phyloP scores from a whole-genome alignment of 1,140 invertebrate species.

The Aleiodes sp. region DNA sequence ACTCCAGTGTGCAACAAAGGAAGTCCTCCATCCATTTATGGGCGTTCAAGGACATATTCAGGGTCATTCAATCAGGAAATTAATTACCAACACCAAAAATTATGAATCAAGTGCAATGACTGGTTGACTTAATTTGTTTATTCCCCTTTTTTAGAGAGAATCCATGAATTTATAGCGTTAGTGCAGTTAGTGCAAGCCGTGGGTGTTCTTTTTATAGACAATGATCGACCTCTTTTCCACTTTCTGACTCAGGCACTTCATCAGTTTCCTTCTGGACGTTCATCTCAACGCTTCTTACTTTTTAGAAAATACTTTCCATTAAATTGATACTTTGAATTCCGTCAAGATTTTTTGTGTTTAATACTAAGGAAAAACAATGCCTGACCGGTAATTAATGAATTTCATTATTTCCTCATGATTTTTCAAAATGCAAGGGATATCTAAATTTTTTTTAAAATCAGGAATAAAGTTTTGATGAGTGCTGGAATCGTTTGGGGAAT shows the following conservation, averaged over 20 bases:
- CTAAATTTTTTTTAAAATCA: conserved; percentile 31
- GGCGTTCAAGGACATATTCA: not conserved
- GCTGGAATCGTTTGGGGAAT: conserved; percentile 45
- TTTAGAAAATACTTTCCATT: conserved; percentile 39
- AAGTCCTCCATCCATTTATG: not conserved
- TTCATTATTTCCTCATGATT: not conserved
- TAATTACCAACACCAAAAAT: not conserved
- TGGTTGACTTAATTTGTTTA: not conserved
- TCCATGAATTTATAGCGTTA: not conserved
- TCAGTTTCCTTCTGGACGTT: conserved; percentile 28
- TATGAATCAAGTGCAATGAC: conserved; percentile 1
- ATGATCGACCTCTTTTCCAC: conserved; percentile 56
- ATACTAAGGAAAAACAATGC: not conserved
- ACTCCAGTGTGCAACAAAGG: not conserved
- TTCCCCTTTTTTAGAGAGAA: conserved; percentile 7
- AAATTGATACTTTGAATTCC: conserved; percentile 30
- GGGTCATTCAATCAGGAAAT: not conserved
- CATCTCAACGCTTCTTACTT: conserved; percentile 42
- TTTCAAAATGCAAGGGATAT: not conserved
- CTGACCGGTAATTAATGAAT: not conserved
- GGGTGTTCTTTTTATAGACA: conserved; percentile 63
- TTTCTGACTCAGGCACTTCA: conserved; percentile 44
- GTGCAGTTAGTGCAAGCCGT: conserved; percentile 25
- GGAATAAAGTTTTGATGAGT: conserved; percentile 45
- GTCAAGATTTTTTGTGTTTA: not conserved